phyloP scores from a whole-genome alignment of 1,140 invertebrate genomes.

The Zophobas atratus region DNA sequence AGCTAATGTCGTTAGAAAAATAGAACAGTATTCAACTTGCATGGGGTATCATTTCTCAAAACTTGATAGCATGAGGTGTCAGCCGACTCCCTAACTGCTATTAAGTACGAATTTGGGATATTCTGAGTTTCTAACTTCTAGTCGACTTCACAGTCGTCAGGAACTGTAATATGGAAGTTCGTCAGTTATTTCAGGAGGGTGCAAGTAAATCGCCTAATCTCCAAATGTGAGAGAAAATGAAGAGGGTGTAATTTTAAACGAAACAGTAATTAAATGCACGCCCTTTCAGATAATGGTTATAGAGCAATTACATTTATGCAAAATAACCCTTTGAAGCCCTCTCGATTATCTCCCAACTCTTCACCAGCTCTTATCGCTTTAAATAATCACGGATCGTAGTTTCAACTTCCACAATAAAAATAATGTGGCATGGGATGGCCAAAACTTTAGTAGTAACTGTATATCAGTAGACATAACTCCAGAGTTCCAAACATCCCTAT shows the following conservation, averaged over 20 bases:
- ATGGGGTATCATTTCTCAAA: too few species aligned
- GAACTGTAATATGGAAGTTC: not conserved
- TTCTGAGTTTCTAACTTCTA: not conserved
- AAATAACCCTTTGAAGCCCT: conserved; percentile 52
- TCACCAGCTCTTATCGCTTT: conserved; percentile 24
- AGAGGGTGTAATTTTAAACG: conserved; percentile 52
- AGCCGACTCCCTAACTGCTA: too few species aligned
- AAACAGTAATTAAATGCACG: conserved; percentile 54
- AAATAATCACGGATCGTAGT: conserved; percentile 36
- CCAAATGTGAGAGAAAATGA: conserved; percentile 8
- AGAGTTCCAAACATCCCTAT: conserved; percentile 64
- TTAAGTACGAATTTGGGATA: too few species aligned
- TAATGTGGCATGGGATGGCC: conserved; percentile 57
- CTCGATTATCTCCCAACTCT: conserved; percentile 45
- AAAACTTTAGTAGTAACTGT: conserved; percentile 63
- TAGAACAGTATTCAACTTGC: too few species aligned
- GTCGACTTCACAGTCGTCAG: not conserved
- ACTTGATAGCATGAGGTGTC: too few species aligned
- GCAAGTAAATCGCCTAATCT: not conserved
- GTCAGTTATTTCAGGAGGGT: not conserved
- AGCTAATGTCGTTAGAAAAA: too few species aligned
- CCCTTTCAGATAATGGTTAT: conserved; percentile 55
- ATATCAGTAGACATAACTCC: conserved; percentile 63
- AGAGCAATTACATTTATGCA: conserved; percentile 56
- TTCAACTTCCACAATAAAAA: conserved; percentile 60